Percentiles rank a stretch among this genome's conserved stretches.
phyloP scores from a whole-genome alignment of 2,797 vertebrate species.

The Triplophysa bombifrons region DNA sequence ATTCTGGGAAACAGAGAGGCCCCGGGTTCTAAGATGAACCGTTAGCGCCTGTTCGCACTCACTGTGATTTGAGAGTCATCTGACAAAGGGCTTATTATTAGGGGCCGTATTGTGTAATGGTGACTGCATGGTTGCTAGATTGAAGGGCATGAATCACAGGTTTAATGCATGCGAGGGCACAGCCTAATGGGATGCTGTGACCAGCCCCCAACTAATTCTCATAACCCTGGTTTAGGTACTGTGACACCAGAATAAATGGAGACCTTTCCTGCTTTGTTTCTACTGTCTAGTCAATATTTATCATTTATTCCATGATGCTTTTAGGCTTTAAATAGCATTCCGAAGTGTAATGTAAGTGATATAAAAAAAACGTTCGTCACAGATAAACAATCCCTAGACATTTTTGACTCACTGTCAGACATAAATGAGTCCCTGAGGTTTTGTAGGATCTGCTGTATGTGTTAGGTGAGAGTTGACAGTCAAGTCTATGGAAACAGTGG shows the following conservation, averaged over 20 bases:
- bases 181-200: conserved; percentile 54
- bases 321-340: neutral
- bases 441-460: neutral
- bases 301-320: neutral
- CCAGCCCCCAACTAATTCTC: conserved; percentile 19
- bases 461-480: neutral
- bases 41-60: conserved; percentile 48
- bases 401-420: neutral
- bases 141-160: conserved; percentile 62
- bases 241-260: conserved; percentile 8
- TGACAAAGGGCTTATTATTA: conserved; percentile 75
- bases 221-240: conserved; percentile 55
- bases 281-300: neutral
- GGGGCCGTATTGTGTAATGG: conserved; percentile 58
- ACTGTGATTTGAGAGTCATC: conserved; percentile 58
- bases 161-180: conserved; percentile 62
- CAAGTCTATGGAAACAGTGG: conserved; percentile 42
- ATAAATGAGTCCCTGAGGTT: neutral
- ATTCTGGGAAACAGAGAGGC: conserved; percentile 74
- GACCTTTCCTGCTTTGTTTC: neutral
- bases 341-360: neutral
- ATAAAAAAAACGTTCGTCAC: neutral
- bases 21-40: conserved; percentile 65
- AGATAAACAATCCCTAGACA: neutral
- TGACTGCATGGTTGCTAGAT: conserved; percentile 62